Conservation (phyloP, 1,140 invertebrate species). For the Neotoxoptera formosana region DNA sequence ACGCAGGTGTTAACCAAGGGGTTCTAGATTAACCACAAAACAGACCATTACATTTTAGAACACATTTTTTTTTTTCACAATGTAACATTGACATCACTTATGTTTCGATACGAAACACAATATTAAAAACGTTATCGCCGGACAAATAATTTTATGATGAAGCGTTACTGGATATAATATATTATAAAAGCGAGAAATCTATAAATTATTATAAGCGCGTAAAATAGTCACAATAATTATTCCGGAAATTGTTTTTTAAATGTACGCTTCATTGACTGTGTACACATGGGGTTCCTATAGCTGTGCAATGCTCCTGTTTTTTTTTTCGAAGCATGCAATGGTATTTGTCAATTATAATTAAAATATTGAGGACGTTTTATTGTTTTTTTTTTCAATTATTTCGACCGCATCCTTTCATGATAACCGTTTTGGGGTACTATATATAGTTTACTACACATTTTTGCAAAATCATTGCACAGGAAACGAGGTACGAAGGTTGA, state of each 20-base stretch:
- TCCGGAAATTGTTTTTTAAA: constrained; percentile 41
- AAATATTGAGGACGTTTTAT: not conserved
- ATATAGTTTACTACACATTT: not conserved
- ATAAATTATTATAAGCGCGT: not conserved
- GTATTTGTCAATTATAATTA: not conserved
- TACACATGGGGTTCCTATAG: no score
- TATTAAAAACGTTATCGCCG: constrained; percentile 10
- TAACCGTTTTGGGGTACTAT: not conserved
- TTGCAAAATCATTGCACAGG: constrained; percentile 40
- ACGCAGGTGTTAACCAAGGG: constrained; percentile 53
- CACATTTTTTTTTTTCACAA: constrained; percentile 12
- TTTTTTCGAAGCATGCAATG: not conserved
- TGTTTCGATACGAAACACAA: not conserved
- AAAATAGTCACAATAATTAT: not conserved
- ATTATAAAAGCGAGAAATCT: not conserved
- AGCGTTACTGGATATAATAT: not conserved
- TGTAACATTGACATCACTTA: constrained; percentile 20
- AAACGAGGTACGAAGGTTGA: constrained; percentile 16
- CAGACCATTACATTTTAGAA: constrained; percentile 32
- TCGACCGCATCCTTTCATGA: not conserved
- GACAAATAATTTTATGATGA: constrained; percentile 22
- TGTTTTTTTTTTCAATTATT: constrained; percentile 4
- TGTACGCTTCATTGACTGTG: not conserved
- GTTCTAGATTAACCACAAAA: constrained; percentile 49
- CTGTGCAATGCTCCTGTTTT: not conserved